Evolutionary conservation across 2,797 vertebrate species (phyloP).

Genomic region (Carcharodon carcharias): DNA sequence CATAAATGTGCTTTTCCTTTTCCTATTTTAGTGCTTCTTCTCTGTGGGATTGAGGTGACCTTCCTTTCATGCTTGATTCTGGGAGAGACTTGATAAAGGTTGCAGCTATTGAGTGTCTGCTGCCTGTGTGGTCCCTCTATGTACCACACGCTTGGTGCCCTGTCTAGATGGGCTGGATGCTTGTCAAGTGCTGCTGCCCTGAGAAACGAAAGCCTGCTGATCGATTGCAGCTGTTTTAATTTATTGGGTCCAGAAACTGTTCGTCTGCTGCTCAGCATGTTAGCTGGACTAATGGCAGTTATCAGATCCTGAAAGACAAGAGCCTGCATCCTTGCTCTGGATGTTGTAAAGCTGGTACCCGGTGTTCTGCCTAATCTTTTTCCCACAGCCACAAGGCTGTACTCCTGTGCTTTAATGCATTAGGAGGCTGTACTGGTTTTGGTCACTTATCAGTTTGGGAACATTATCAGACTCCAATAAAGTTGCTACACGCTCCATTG

Average conservation of each 20-base stretch:
- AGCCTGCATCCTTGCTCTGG: neutral
- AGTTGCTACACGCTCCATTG: neutral
- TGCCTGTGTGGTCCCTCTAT: neutral
- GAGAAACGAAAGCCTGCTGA: neutral
- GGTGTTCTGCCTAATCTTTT: neutral
- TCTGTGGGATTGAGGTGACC: neutral
- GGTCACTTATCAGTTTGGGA: neutral
- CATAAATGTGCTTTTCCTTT: neutral
- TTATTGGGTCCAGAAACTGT: neutral
- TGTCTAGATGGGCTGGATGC: neutral
- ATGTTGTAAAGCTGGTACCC: neutral
- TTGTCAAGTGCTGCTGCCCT: neutral
- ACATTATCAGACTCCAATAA: neutral
- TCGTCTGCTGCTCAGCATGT: neutral
- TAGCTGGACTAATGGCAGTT: neutral
- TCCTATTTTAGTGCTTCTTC: neutral
- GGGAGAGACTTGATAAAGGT: neutral
- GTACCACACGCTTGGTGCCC: neutral
- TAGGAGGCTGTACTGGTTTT: neutral
- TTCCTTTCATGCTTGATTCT: neutral
- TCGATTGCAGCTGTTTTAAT: neutral
- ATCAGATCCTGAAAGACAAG: neutral
- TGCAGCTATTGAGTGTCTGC: neutral
- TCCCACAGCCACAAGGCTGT: neutral
- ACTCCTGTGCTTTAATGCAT: neutral